Percentiles rank a stretch among this genome's conserved stretches.
These are phyloP conservation scores for Delichon dasypus DNA, from an alignment of 2,797 vertebrate genomes.

Conservation along the genomic window DNA sequence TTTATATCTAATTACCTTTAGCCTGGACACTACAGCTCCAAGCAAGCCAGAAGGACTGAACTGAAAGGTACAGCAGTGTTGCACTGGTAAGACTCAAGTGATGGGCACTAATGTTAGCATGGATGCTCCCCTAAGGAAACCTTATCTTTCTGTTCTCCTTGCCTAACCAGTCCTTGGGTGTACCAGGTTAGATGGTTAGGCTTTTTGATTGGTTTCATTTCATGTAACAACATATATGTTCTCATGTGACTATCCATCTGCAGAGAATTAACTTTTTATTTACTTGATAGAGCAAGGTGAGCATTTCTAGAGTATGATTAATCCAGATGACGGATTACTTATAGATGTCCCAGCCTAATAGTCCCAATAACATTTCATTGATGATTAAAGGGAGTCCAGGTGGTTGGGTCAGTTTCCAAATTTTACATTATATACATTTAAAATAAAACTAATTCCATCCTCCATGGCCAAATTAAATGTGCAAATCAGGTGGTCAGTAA, in stretches of 20 bases:
- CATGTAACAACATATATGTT: background rate
- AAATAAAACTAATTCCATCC: background rate
- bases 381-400: background rate
- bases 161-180: background rate
- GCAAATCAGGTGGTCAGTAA: background rate
- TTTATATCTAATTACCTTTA: background rate
- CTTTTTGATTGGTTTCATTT: background rate
- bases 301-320: background rate
- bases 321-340: background rate
- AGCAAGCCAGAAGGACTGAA: background rate
- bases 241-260: background rate
- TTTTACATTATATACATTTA: background rate
- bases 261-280: background rate
- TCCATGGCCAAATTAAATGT: background rate
- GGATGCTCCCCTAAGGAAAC: background rate
- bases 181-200: background rate
- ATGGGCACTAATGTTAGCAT: background rate
- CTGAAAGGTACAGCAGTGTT: background rate
- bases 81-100: background rate
- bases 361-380: background rate
- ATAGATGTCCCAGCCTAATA: background rate
- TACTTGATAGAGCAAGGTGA: background rate
- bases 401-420: background rate
- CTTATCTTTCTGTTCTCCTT: background rate
- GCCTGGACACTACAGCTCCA: background rate